A percentile compares a stretch with the other conserved stretches of the same genome.
phyloP scores from a whole-genome alignment of 1,140 invertebrate genomes.

The Cryptotermes secundus region DNA sequence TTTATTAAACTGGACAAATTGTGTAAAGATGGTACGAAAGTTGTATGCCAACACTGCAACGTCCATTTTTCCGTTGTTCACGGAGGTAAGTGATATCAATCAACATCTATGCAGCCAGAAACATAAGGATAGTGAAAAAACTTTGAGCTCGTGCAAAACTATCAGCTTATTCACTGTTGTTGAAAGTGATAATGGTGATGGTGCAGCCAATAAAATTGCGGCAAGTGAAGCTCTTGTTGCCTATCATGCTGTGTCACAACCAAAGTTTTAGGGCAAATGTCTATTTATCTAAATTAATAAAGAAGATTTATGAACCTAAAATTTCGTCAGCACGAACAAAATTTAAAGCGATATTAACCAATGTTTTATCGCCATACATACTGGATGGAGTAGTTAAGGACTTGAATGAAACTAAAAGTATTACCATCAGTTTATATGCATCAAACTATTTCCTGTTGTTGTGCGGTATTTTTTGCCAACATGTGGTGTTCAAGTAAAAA shows the following conservation, averaged over 20 bases:
- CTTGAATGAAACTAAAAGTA: neutral
- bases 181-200: no score
- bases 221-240: no score
- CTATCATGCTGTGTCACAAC: no score
- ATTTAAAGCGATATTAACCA: no score
- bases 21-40: constrained; percentile 7
- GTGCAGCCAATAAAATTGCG: no score
- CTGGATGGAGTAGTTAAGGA: neutral
- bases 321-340: no score
- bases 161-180: no score
- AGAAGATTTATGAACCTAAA: no score
- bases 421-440: neutral
- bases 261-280: no score
- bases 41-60: neutral
- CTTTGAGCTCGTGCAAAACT: neutral
- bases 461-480: neutral
- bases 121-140: constrained; percentile 4
- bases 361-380: no score
- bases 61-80: no score
- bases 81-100: neutral
- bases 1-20: constrained; percentile 19
- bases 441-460: neutral
- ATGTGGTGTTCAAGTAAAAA: neutral
- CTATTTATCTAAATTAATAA: no score
- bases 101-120: neutral